Evolutionary conservation across 1,140 invertebrate species (phyloP).

Genomic region (Drosophila ogumai): DNA sequence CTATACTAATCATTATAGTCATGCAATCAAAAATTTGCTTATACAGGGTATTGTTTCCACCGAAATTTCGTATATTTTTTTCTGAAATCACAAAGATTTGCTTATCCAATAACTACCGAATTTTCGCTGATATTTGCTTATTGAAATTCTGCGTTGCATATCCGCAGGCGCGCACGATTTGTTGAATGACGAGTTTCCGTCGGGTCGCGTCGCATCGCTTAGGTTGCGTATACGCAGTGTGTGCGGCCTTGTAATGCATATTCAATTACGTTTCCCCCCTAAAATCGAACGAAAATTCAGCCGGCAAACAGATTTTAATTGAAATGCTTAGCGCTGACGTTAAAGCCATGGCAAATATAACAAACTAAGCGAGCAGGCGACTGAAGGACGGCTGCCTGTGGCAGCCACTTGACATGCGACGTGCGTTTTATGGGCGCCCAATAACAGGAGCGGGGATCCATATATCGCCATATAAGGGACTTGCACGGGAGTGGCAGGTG

Average conservation of each 20-base stretch:
- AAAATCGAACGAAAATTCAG: constrained; percentile 31
- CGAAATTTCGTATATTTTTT: background rate
- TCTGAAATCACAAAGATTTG: background rate
- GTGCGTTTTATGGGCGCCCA: constrained; percentile 52
- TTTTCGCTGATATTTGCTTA: constrained; percentile 68
- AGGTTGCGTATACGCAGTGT: constrained; percentile 58
- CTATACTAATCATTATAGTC: background rate
- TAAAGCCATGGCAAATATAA: constrained; percentile 55
- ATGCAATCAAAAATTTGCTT: background rate
- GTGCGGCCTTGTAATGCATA: constrained; percentile 72
- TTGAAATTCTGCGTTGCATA: constrained; percentile 81
- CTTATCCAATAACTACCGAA: constrained; percentile 2
- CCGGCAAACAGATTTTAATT: constrained; percentile 65
- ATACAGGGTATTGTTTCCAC: background rate
- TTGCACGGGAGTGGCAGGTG: background rate
- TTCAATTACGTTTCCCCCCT: constrained; percentile 58
- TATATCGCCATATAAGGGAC: constrained; percentile 3
- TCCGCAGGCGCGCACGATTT: constrained; percentile 81
- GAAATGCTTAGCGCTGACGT: constrained; percentile 48
- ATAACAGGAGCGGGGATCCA: background rate
- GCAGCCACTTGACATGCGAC: constrained; percentile 56
- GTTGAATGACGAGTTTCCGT: constrained; percentile 38
- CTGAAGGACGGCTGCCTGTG: constrained; percentile 32
- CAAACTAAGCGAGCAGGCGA: constrained; percentile 41
- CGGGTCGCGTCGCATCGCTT: constrained; percentile 6